Evolutionary conservation across 2,888 invertebrate species (phyloP).

Genomic region (Nymphalis c-album): DNA sequence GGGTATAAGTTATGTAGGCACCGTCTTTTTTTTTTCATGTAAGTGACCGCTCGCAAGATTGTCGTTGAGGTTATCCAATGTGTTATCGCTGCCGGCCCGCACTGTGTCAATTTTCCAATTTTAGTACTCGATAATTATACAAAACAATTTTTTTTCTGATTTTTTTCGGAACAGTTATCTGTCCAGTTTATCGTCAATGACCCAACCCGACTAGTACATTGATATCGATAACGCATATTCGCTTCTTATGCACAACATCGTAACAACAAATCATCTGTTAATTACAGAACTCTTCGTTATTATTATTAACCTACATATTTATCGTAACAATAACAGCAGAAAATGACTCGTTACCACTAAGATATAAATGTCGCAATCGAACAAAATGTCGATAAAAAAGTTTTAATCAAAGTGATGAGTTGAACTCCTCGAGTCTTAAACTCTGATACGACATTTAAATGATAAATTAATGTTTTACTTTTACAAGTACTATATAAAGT

Average conservation of each 20-base stretch:
- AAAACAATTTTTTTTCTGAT: slow-evolving; percentile 54
- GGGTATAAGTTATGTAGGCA: slow-evolving; percentile 10
- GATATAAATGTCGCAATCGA: slow-evolving; percentile 15
- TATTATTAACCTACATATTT: slow-evolving; percentile 40
- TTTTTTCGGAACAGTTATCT: slow-evolving; percentile 60
- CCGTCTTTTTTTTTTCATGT: slow-evolving; percentile 29
- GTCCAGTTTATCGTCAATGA: slow-evolving; percentile 65
- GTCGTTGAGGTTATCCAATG: slow-evolving; percentile 48
- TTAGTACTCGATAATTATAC: slow-evolving; percentile 41
- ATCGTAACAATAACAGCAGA: slow-evolving; percentile 35
- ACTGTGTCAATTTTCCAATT: slow-evolving; percentile 47
- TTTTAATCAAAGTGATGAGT: slow-evolving; percentile 8
- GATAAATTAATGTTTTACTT: slow-evolving; percentile 5
- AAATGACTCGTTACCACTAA: slow-evolving; percentile 15
- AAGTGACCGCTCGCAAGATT: slow-evolving; percentile 44
- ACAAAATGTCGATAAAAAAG: slow-evolving; percentile 14
- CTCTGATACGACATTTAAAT: neutral
- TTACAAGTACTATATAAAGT: neutral
- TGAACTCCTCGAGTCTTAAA: neutral
- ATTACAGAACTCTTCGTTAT: slow-evolving; percentile 33
- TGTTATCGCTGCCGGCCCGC: slow-evolving; percentile 45
- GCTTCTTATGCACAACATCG: slow-evolving; percentile 44
- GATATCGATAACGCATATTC: slow-evolving; percentile 60
- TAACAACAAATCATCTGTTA: slow-evolving; percentile 38
- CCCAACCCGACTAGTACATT: slow-evolving; percentile 69